Evolutionary conservation across 2,888 invertebrate genomes (phyloP), one percentile per base, ranked within the genome.

Genomic region (Tryphoninae sp.): DNA sequence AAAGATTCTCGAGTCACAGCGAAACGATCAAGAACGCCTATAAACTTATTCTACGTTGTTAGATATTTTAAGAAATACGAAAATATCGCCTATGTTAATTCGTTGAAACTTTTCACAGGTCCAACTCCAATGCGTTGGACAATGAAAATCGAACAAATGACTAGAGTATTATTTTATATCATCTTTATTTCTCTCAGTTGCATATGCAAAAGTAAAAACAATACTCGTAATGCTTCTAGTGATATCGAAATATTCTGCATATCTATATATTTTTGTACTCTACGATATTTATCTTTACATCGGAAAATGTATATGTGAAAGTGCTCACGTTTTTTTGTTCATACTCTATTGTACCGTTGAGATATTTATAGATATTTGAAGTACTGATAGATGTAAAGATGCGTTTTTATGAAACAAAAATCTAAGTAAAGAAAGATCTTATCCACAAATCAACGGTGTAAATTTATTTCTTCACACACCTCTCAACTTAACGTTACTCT

Each of bases 101-200:
- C 58, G 40, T 67, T 40, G 55, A 45, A 72, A 61, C 13, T 51
- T 58, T 40, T 16, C 61, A 40, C 26, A 23, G 23, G 22, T 51
- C 42, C 42, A 19, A 2, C 19, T 68, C 13, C 65, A 19, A 67
- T 51, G 45, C 67, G 59, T 69, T 16, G 22, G 3, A 69, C 53
- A 16, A 51, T 58, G 13, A 40, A 65, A 78, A 61, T 49, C 49
- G 78, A 84, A 81, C 67, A 83, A 83, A 69, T 58, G 61, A 82
- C 53, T 67, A 22, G 87, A 88, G 86, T 89, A 88, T 89, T 89
- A 88, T 87, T 85, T 86, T 79, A 84, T 82, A 85, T 82, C 51
- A 59, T 77, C 59, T 76, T 72, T 73, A 76, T 55, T 61, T 80
- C 19, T 72, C 68, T 78, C 69, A 75, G 11, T 64, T 22, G 51